These are phyloP conservation scores for Eupithecia centaureata DNA, from an alignment of 2,888 invertebrate genomes.

Conservation along the genomic window DNA sequence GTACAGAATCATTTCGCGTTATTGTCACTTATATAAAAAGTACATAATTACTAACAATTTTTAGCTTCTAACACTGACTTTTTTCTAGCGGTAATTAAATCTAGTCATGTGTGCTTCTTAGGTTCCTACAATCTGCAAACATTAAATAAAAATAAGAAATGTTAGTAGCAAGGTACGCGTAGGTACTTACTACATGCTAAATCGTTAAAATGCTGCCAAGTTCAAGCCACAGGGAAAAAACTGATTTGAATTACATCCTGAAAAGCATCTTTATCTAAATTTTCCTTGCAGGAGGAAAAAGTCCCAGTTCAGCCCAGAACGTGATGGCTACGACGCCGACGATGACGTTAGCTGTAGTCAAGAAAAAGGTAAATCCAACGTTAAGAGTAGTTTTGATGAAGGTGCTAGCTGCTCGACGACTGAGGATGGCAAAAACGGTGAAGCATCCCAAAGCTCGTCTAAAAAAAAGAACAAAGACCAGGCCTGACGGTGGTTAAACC, in stretches of 20 bases:
- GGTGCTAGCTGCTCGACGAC: not conserved
- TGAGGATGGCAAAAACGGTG: not conserved
- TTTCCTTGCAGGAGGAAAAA: conserved; percentile 19
- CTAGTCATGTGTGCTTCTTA: not conserved
- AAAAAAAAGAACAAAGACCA: conserved; percentile 3
- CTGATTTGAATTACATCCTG: not conserved
- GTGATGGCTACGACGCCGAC: conserved; percentile 11
- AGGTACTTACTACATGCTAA: not conserved
- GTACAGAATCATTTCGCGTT: not conserved
- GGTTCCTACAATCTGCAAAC: not conserved
- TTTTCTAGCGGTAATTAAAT: not conserved
- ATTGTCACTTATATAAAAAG: not conserved
- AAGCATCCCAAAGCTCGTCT: not conserved
- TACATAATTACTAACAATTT: not conserved
- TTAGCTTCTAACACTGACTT: not conserved
- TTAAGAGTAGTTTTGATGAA: not conserved
- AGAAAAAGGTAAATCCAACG: not conserved
- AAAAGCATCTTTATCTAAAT: not conserved
- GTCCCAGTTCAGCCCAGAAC: conserved; percentile 12
- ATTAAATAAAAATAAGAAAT: not conserved
- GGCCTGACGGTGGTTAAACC: conserved; percentile 15
- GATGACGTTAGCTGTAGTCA: not conserved
- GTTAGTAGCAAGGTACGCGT: not conserved
- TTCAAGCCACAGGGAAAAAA: not conserved
- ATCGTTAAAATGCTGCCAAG: no score